Percentiles rank a stretch among this genome's conserved stretches.
These are phyloP conservation scores for Python bivittatus DNA, from an alignment of 2,113 vertebrate species.

Conservation along the genomic window DNA sequence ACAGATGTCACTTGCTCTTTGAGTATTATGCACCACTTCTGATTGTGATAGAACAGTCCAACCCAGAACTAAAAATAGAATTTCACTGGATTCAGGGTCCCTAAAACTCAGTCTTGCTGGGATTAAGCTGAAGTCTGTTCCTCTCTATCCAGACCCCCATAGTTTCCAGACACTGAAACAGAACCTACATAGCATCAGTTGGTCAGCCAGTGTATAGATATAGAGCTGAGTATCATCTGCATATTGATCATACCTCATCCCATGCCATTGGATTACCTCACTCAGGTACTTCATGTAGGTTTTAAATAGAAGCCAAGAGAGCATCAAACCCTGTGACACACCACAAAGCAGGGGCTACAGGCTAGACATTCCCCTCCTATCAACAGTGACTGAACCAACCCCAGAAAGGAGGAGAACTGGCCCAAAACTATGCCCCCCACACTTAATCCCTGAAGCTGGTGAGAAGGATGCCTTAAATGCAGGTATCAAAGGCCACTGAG, in stretches of 20 bases:
- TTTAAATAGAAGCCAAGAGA: neutral
- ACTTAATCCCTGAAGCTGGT: neutral
- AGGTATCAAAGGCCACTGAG: neutral
- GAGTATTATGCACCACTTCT: neutral
- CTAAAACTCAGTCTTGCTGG: neutral
- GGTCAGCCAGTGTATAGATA: neutral
- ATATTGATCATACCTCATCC: neutral
- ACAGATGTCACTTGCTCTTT: neutral
- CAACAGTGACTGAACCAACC: neutral
- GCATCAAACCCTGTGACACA: no score
- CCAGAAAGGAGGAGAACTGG: neutral
- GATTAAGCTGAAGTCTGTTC: neutral
- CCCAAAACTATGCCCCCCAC: neutral
- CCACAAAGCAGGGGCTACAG: no score
- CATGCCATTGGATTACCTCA: neutral
- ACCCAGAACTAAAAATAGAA: neutral
- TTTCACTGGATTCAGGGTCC: neutral
- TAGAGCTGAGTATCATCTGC: neutral
- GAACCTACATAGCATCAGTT: neutral
- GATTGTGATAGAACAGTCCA: neutral
- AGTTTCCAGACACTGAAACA: neutral
- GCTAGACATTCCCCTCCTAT: neutral
- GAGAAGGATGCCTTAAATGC: neutral
- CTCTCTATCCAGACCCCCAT: neutral
- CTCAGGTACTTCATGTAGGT: neutral